Evolutionary conservation across 2,888 invertebrate genomes (phyloP), one percentile per base, ranked within the genome.

Genomic region (Sinodicranocentrus sp.): DNA sequence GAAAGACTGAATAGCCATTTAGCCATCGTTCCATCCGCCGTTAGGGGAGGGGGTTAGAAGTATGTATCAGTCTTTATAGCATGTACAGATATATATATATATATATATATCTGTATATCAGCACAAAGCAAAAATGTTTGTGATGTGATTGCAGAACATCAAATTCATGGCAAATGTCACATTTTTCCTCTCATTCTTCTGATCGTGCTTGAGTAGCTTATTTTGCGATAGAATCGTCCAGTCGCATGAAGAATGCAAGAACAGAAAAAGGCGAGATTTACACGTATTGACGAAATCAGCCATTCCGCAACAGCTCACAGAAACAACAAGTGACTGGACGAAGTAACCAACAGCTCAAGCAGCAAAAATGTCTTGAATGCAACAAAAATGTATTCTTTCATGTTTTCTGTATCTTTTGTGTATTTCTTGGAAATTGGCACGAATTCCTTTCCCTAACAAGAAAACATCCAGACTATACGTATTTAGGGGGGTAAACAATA

Each of bases 171-270:
- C 21, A 57, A 57, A 57, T 23, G 57, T 57, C 57, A 57, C 57
- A 57, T 52, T n/a, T 52, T 52, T 52, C 19, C n/a, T 52, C n/a
- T 21, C 59, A 6, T n/a, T 28, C 17, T 28, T 39, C 15, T 33
- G 70, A 25, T 71, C 79, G 79, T 71, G 79, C 72, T 33, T 79
- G 79, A 79, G 79, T 79, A 54, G 79, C 79, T 72, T 72, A 59
- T 65, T 79, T 71, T 52, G 61, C 39, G 44, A 28, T 44, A 25
- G 26, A 59, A 59, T 77, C 43, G 67, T 68, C 39, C 39, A 13
- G 44, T 57, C 57, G 68, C 43, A 25, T 17, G 61, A 33, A 19
- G 39, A 28, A n/a, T n/a, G n/a, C 19, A 23, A 57, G 13, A 8
- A n/a, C n/a, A 44, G 26, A n/a, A 17, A 44, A 54, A 76, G 23